These are phyloP conservation scores for Agonum fuliginosum DNA, from an alignment of 2,888 invertebrate genomes.

Conservation along the genomic window DNA sequence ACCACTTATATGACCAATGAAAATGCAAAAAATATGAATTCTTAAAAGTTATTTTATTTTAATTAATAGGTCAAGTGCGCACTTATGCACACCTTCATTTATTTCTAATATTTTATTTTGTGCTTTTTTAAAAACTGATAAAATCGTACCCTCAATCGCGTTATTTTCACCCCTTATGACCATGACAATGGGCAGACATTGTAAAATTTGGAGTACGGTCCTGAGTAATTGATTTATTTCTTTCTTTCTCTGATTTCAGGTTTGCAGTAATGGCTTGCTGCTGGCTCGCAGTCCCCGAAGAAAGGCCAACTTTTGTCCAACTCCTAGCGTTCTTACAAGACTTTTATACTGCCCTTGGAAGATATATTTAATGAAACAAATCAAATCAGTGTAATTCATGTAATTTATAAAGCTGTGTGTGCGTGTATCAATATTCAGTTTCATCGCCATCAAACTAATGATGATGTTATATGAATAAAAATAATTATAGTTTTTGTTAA, in stretches of 20 bases:
- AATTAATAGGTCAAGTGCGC: too few relatives aligned
- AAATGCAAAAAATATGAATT: too few relatives aligned
- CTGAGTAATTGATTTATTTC: constrained; percentile 7
- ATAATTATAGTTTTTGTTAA: constrained; percentile 47
- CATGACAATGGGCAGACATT: too few relatives aligned
- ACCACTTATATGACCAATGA: too few relatives aligned
- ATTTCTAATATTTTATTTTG: too few relatives aligned
- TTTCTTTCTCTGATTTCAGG: constrained; percentile 69
- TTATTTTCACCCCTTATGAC: too few relatives aligned
- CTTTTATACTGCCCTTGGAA: constrained; percentile 82
- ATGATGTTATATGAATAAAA: constrained; percentile 47
- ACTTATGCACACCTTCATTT: too few relatives aligned
- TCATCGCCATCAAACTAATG: background rate
- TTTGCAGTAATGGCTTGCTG: constrained; percentile 86
- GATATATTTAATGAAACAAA: constrained; percentile 75
- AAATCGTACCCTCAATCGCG: too few relatives aligned
- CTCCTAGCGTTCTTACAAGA: constrained; percentile 83
- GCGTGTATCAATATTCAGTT: constrained; percentile 12
- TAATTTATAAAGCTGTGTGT: constrained; percentile 38
- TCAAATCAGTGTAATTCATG: constrained; percentile 31
- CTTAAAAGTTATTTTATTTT: too few relatives aligned
- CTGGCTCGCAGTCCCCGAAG: constrained; percentile 79
- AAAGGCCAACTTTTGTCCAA: constrained; percentile 82
- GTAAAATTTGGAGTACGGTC: background rate
- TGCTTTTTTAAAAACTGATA: too few relatives aligned